These are phyloP conservation scores for Macrochelys suwanniensis DNA, from an alignment of 2,797 vertebrate genomes.

Conservation along the genomic window DNA sequence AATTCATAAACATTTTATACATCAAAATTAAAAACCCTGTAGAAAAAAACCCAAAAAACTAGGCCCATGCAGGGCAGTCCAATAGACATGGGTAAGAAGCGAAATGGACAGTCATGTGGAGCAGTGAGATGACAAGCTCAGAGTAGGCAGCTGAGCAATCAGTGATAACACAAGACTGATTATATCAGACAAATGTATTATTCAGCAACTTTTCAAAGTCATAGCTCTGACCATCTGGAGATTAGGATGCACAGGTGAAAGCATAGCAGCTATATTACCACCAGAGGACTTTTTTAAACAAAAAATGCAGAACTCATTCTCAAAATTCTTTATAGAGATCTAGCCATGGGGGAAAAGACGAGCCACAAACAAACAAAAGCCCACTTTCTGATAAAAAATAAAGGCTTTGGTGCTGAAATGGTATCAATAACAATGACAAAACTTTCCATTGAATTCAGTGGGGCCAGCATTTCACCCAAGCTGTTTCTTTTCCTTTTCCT, in stretches of 20 bases:
- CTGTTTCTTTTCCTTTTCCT: conserved; percentile 2
- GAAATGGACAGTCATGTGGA: conserved; percentile 4
- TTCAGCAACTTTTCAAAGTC: conserved; percentile 58
- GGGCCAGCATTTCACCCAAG: neutral
- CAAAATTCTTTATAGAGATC: neutral
- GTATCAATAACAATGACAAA: neutral
- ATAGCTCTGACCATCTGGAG: conserved; percentile 39
- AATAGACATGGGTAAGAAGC: neutral
- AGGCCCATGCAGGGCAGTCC: neutral
- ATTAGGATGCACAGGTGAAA: conserved; percentile 31
- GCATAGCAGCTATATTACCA: neutral
- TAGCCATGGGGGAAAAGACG: neutral
- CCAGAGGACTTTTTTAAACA: conserved; percentile 20
- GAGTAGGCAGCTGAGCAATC: neutral
- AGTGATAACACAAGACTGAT: neutral
- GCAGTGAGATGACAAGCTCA: neutral
- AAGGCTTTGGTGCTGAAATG: neutral
- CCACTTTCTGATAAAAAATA: neutral
- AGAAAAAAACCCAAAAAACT: neutral
- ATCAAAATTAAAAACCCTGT: conserved; percentile 53
- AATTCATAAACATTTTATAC: conserved; percentile 67
- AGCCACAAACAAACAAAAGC: neutral
- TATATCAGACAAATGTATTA: conserved; percentile 50
- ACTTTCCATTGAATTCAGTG: neutral
- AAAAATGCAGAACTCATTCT: neutral